A percentile compares a stretch with the other conserved stretches of the same genome.
phyloP scores from a whole-genome alignment of 1,140 invertebrate species.

The Lordiphosa mommai region DNA sequence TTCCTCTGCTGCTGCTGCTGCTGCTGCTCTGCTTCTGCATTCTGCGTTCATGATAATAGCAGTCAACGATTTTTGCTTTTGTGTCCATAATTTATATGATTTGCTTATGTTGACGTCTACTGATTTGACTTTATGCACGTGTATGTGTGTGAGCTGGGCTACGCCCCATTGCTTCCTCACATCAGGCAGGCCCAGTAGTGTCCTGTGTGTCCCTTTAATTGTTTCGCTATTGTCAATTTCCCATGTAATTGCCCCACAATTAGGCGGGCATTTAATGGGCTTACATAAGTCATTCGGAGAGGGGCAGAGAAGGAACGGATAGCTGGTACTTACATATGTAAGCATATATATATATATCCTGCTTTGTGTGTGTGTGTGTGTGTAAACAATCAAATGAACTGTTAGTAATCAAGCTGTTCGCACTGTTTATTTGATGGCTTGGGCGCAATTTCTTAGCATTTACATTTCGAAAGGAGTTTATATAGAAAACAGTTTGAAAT shows the following conservation, averaged over 20 bases:
- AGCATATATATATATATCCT: neutral
- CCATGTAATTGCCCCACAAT: slow-evolving; percentile 63
- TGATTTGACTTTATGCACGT: slow-evolving; percentile 38
- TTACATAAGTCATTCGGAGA: slow-evolving; percentile 45
- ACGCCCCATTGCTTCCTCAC: slow-evolving; percentile 42
- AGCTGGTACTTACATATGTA: slow-evolving; percentile 11
- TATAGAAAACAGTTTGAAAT: too few species aligned
- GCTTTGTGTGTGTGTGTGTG: neutral
- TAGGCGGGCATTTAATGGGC: slow-evolving; percentile 51
- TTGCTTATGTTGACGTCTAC: slow-evolving; percentile 37
- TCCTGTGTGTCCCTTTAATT: slow-evolving; percentile 51
- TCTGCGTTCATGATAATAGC: neutral
- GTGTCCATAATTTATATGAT: slow-evolving; percentile 63
- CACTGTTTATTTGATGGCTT: too few species aligned
- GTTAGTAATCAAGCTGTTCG: slow-evolving; percentile 9
- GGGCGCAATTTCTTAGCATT: too few species aligned
- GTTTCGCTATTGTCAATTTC: slow-evolving; percentile 71
- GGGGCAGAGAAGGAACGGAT: neutral
- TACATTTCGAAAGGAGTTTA: too few species aligned
- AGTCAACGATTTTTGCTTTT: slow-evolving; percentile 44
- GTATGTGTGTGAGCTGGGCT: slow-evolving; percentile 8
- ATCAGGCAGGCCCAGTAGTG: slow-evolving; percentile 8
- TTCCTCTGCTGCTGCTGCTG: neutral
- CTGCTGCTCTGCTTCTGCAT: neutral
- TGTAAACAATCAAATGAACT: slow-evolving; percentile 46